These are phyloP conservation scores for Drosophila suzukii DNA, from an alignment of 1,140 invertebrate genomes.

Conservation along the genomic window DNA sequence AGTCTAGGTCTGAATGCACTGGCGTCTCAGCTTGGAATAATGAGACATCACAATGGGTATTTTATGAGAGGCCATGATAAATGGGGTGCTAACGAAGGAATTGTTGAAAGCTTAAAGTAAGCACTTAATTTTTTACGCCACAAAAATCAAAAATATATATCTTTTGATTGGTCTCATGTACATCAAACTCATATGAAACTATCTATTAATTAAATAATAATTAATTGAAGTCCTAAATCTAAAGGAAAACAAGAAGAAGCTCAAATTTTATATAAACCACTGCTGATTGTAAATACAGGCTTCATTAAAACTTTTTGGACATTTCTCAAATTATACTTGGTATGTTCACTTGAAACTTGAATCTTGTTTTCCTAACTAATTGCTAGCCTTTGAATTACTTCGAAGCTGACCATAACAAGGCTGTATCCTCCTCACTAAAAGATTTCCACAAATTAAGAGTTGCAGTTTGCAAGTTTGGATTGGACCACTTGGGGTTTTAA, in stretches of 20 bases:
- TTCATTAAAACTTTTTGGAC: neutral
- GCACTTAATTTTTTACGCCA: neutral
- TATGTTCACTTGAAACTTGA: neutral
- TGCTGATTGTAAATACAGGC: neutral
- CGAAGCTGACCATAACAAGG: neutral
- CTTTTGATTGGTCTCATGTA: too few relatives aligned
- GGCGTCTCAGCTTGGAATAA: neutral
- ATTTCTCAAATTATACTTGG: neutral
- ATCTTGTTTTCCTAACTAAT: neutral
- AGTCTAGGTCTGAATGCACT: constrained; percentile 3
- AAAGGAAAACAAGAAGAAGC: too few relatives aligned
- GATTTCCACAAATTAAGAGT: constrained; percentile 9
- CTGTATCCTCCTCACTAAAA: neutral
- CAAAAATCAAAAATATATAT: too few relatives aligned
- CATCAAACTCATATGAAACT: too few relatives aligned
- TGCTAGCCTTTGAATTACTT: neutral
- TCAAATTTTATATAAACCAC: too few relatives aligned
- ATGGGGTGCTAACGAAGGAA: constrained; percentile 5
- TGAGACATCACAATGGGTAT: constrained; percentile 2
- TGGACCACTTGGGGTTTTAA: neutral
- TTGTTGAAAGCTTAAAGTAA: neutral
- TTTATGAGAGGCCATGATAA: constrained; percentile 1
- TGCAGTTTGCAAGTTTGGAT: constrained; percentile 16
- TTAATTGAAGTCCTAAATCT: too few relatives aligned
- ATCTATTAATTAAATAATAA: too few relatives aligned